Conservation (phyloP, 2,888 invertebrate species). For the Chalcosyrphus nemorum region DNA sequence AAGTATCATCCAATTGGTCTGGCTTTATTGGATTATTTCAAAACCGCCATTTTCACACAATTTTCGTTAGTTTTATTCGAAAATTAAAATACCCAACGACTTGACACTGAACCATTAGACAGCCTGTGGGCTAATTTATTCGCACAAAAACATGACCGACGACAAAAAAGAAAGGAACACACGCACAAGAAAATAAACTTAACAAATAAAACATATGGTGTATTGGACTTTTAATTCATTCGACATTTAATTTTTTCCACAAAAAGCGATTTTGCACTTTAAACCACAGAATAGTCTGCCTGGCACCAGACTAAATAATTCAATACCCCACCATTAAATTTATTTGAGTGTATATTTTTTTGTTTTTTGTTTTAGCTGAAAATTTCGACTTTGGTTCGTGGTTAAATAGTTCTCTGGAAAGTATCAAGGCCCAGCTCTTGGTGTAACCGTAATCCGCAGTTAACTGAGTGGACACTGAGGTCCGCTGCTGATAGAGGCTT, state of each 20-base stretch:
- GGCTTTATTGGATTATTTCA: neutral
- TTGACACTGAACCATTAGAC: neutral
- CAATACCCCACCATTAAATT: too few species aligned
- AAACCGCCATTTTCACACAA: conserved; percentile 10
- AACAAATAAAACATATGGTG: neutral
- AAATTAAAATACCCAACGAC: neutral
- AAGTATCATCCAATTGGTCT: neutral
- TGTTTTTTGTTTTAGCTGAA: neutral
- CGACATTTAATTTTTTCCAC: neutral
- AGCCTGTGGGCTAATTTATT: neutral
- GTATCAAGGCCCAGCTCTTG: neutral
- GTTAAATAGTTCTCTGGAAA: neutral
- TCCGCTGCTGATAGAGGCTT: neutral
- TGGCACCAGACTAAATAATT: neutral
- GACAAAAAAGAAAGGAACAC: too few species aligned
- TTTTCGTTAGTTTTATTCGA: neutral
- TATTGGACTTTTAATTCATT: neutral
- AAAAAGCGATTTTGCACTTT: neutral
- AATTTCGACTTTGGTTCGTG: neutral
- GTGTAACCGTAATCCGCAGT: conserved; percentile 51
- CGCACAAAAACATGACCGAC: neutral
- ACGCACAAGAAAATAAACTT: neutral
- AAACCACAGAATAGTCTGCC: neutral
- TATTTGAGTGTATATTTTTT: neutral
- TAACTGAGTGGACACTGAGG: conserved; percentile 39